A percentile compares a stretch with the other conserved stretches of the same genome.
Evolutionary conservation across 2,113 vertebrate species (phyloP).

Genomic region (Sylvilagus bachmani): DNA sequence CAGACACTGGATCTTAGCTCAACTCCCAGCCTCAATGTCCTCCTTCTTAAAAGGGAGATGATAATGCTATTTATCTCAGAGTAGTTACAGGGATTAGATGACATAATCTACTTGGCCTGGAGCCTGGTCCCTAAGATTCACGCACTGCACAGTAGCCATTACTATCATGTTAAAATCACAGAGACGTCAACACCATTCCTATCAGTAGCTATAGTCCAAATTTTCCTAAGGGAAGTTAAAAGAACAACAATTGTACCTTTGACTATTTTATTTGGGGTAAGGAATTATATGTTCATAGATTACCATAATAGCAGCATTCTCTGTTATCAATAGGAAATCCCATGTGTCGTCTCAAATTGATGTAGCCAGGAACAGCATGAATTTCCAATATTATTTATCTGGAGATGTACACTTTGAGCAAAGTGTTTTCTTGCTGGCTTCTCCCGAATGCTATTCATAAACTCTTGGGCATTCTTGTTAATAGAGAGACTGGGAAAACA

Average conservation of each 20-base stretch:
- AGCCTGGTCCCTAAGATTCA: neutral
- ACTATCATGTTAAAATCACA: slow-evolving; percentile 11
- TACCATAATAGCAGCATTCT: neutral
- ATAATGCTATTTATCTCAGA: neutral
- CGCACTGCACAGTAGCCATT: neutral
- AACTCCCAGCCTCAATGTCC: neutral
- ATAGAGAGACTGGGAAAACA: neutral
- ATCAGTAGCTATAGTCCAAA: neutral
- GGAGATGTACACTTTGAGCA: neutral
- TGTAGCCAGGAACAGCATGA: neutral
- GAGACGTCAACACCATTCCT: neutral
- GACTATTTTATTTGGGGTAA: neutral
- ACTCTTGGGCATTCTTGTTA: neutral
- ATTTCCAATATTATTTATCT: neutral
- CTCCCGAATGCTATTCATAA: neutral
- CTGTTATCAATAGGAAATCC: neutral
- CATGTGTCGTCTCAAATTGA: neutral
- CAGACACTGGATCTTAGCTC: neutral
- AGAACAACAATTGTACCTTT: neutral
- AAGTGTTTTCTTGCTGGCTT: neutral
- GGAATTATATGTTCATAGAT: neutral
- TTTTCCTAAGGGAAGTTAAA: neutral
- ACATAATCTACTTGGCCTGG: neutral
- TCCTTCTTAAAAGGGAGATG: neutral
- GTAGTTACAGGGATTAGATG: neutral